Base-by-base conservation (phyloP, 2,888 invertebrate genomes). In the Agriopis marginaria region DNA sequence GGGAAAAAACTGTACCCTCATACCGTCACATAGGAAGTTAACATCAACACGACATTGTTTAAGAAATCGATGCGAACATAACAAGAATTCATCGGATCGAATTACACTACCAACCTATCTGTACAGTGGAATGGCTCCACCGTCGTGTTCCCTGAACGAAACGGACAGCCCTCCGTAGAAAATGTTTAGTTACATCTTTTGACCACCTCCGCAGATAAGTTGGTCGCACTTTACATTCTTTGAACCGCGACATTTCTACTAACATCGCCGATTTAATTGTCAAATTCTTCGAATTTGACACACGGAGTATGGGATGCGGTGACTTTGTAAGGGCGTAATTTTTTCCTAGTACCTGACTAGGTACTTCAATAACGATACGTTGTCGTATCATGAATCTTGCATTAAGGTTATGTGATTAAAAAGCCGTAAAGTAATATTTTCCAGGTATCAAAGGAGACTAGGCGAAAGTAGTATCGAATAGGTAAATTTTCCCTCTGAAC, bases 221-320 rank as follows among this genome's bases (percentile, higher is more conserved):
- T 56, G 14, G 17, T 17, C 12, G 17, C 6, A 42, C 7, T 39
- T 32, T 32, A 40, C 14, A 23, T 67, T 67, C 62, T 32, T 10
- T 7, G 66, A 62, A 62, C n/a, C 32, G 5, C 42, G 32, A 62
- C 61, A 42, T 63, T 62, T 56, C 40, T 62, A 14, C 39, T 40
- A 44, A 60, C 23, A 4, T n/a, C 12, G 9, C n/a, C 42, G 50
- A 56, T 23, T 8, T 49, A n/a, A 40, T 39, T 51, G 56, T 58
- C 58, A 63, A 63, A 58, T 63, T 49, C 63, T 23, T 8, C n/a
- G 68, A 63, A 68, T 8, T 12, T 59, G 9, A 56, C 10, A 23
- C 23, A 17, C 14, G 45, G 50, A 49, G 9, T 53, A 39, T 8
- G 3, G 63, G n/a, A 42, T 14, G 63, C 53, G 7, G 53, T 68